phyloP scores from a whole-genome alignment of 2,113 vertebrate species.

The Cariama cristata region DNA sequence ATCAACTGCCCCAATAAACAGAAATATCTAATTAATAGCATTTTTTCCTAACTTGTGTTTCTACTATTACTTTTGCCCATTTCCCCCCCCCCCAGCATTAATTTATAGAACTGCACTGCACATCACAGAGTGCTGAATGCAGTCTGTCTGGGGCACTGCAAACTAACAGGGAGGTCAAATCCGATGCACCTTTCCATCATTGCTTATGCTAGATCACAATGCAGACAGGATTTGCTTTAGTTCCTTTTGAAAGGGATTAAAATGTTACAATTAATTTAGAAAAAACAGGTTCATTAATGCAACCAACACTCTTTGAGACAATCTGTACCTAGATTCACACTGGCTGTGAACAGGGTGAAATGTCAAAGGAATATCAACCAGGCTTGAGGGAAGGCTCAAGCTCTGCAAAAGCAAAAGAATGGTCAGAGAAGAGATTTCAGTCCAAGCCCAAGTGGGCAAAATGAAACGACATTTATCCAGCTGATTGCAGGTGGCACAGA shows the following conservation, averaged over 20 bases:
- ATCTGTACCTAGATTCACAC: not conserved
- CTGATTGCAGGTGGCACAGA: not conserved
- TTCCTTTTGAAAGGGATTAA: not conserved
- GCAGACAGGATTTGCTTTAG: not conserved
- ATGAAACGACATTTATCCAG: not conserved
- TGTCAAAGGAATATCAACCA: not conserved
- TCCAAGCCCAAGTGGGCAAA: not conserved
- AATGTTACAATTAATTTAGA: not conserved
- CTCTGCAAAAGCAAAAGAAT: not conserved
- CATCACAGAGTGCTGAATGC: fast-evolving
- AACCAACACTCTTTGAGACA: not conserved
- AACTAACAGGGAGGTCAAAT: not conserved
- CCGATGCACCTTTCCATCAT: not conserved
- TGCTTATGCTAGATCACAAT: not conserved
- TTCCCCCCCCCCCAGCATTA: fast-evolving
- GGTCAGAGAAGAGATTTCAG: not conserved
- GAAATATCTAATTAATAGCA: not conserved
- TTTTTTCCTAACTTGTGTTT: not conserved
- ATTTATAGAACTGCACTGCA: not conserved
- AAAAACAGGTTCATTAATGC: not conserved
- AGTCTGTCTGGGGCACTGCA: not conserved
- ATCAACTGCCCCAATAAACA: not conserved
- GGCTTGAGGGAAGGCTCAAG: not conserved
- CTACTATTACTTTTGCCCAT: not conserved
- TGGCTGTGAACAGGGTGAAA: not conserved